Percentiles rank a stretch among this genome's conserved stretches.
phyloP scores from a whole-genome alignment of 2,888 invertebrate genomes.

The Athalia cordata region DNA sequence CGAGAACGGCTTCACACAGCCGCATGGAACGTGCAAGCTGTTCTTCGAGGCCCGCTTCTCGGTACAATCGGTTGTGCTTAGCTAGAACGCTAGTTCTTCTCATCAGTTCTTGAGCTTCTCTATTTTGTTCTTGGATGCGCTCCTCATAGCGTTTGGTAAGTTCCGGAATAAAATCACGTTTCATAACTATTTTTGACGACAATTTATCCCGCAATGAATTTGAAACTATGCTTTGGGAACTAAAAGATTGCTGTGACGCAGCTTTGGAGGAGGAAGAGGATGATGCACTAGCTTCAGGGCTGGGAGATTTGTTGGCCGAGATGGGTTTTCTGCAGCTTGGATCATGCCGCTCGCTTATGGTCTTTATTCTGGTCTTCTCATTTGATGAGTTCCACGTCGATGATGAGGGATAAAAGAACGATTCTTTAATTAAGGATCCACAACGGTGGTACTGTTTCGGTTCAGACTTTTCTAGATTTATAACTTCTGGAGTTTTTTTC shows the following conservation, averaged over 20 bases:
- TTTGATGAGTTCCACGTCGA: background rate
- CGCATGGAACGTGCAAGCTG: slow-evolving; percentile 63
- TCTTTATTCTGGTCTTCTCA: slow-evolving; percentile 3
- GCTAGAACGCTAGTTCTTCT: slow-evolving; percentile 60
- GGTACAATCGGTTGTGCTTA: slow-evolving; percentile 62
- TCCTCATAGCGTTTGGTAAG: slow-evolving; percentile 62
- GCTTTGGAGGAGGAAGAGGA: slow-evolving; percentile 13
- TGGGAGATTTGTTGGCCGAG: background rate
- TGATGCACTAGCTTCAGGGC: background rate
- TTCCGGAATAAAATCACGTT: slow-evolving; percentile 59
- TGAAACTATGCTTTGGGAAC: slow-evolving; percentile 48
- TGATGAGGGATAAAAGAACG: background rate
- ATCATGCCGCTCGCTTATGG: slow-evolving; percentile 7
- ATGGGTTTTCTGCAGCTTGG: background rate
- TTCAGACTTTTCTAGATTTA: slow-evolving; percentile 62
- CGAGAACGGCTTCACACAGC: slow-evolving; percentile 62
- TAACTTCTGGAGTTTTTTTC: slow-evolving; percentile 54
- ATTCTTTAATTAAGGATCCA: background rate
- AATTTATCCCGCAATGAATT: slow-evolving; percentile 65
- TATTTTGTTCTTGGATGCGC: slow-evolving; percentile 61
- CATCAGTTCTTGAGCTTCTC: slow-evolving; percentile 62
- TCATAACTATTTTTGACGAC: slow-evolving; percentile 61
- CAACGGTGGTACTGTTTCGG: slow-evolving; percentile 30
- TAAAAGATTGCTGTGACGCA: background rate
- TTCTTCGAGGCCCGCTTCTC: slow-evolving; percentile 64